Base-by-base conservation (phyloP, 2,797 vertebrate species). In the Pogoniulus pusillus region DNA sequence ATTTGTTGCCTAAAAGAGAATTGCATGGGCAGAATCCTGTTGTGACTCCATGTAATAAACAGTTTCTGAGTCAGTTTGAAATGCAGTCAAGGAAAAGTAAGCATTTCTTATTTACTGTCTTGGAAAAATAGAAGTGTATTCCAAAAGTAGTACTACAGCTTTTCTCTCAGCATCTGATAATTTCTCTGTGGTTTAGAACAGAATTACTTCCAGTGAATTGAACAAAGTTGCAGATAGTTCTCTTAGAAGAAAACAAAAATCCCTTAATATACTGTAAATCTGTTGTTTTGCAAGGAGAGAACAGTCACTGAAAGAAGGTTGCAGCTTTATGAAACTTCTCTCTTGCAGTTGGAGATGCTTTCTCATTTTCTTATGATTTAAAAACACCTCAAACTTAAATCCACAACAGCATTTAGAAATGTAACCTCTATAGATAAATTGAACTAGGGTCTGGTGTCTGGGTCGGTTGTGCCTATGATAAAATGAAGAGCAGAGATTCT, bases 81-180 rank as follows among this genome's bases (percentile, higher is more conserved):
- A 98, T 99, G 98, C 99, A 99, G 97, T 99, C 99, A 71, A 98
- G 99, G 85, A 99, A 99, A 98, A 99, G 99, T 99, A 98, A 98
- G 98, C 93, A 32, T 90, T 85, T 86, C n/a, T 90, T 19, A 26
- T 16, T 19, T 90, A 8, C 19, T 85, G 16, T 81, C 63, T 75
- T 81, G 55, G 34, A 62, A 91, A 92, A 82, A 26, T 11, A 62
- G 20, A 34, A 59, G 9, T 51, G 37, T 41, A 74, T 87, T 74
- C 45, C 43, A 41, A 19, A 91, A 81, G 9, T 58, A 62, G 10
- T n/a, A 35, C 19, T 64, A n/a, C 74, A 59, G 11, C 6, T 55
- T 74, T 88, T 76, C 39, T 51, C 11, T n/a, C 16, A 30, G 20
- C 3, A 0, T 72, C 34, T 74, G 58, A 10, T n/a, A 49, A 43